Evolutionary conservation across 1,140 invertebrate species (phyloP).

Genomic region (Diuraphis noxia): DNA sequence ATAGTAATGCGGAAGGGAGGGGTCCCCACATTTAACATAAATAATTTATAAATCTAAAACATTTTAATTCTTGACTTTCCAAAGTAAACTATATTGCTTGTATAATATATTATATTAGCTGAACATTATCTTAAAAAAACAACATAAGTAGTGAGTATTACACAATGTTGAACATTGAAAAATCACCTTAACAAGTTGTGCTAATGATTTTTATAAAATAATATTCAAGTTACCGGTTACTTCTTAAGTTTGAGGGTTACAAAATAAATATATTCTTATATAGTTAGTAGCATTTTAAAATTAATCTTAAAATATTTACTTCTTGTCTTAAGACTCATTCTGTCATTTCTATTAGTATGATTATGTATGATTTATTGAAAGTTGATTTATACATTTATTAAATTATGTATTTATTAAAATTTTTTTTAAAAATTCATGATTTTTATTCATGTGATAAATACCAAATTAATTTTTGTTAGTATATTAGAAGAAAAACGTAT

Average conservation of each 20-base stretch:
- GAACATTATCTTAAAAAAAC: background rate
- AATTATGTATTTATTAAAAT: background rate
- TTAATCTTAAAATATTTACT: background rate
- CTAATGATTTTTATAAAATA: constrained; percentile 14
- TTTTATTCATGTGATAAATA: background rate
- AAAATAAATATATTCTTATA: background rate
- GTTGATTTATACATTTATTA: background rate
- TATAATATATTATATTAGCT: background rate
- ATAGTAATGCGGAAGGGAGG: background rate
- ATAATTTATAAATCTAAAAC: background rate
- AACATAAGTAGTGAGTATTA: background rate
- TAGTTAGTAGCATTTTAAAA: background rate
- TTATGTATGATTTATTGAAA: constrained; percentile 27
- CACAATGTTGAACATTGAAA: background rate
- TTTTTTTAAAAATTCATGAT: background rate
- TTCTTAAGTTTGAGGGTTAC: background rate
- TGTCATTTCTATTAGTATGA: background rate
- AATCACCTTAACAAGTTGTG: background rate
- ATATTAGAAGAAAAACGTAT: background rate
- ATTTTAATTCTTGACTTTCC: background rate
- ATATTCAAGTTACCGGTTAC: background rate
- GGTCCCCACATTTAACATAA: background rate
- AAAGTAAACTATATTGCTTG: background rate
- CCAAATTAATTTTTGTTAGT: constrained; percentile 2
- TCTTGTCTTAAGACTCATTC: background rate